These are phyloP conservation scores for Himalopsyche phryganea DNA, from an alignment of 1,140 invertebrate species.

Conservation along the genomic window DNA sequence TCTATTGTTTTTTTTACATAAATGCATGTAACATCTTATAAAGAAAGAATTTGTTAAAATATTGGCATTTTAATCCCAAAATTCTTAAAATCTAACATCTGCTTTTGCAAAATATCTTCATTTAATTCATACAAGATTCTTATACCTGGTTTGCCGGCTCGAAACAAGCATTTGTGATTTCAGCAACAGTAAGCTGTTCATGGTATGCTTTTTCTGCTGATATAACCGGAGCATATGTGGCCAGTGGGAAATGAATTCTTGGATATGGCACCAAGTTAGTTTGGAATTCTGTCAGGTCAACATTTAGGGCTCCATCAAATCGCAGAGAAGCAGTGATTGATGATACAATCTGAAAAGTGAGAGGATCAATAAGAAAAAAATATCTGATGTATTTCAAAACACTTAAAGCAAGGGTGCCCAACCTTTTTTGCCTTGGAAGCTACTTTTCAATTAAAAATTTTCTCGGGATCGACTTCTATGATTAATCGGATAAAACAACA, in stretches of 20 bases:
- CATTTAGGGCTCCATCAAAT: constrained; percentile 85
- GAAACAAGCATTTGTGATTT: constrained; percentile 80
- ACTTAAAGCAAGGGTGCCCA: too few species aligned
- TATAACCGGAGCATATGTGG: constrained; percentile 75
- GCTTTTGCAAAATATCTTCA: too few species aligned
- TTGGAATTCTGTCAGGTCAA: constrained; percentile 88
- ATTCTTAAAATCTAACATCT: too few species aligned
- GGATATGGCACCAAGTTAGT: constrained; percentile 83
- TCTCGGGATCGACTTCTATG: constrained; percentile 1
- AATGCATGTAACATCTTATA: too few species aligned
- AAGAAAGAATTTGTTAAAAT: too few species aligned
- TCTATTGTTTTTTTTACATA: too few species aligned
- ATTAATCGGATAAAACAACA: too few species aligned
- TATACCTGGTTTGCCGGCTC: constrained; percentile 76
- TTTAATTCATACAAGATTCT: too few species aligned
- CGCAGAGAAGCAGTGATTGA: constrained; percentile 82
- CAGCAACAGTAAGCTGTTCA: constrained; percentile 70
- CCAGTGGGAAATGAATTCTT: constrained; percentile 76
- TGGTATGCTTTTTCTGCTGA: constrained; percentile 81
- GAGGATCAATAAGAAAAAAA: constrained; percentile 9
- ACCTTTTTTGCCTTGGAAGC: too few species aligned
- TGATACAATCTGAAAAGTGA: constrained; percentile 66
- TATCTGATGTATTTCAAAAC: not conserved
- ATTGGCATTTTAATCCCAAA: too few species aligned
- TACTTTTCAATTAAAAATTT: too few species aligned